phyloP scores from a whole-genome alignment of 2,113 vertebrate species.

The Centropristis striata region DNA sequence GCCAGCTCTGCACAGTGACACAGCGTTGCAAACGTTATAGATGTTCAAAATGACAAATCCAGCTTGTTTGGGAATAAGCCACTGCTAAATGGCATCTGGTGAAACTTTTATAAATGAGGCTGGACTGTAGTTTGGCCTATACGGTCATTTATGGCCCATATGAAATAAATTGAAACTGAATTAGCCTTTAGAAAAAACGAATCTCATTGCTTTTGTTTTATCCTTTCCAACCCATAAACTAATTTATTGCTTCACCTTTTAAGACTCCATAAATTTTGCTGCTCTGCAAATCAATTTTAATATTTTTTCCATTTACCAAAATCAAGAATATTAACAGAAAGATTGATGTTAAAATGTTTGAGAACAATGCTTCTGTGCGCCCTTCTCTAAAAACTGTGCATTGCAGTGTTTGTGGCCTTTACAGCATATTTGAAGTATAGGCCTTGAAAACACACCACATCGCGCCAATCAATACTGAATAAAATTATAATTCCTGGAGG shows the following conservation, averaged over 20 bases:
- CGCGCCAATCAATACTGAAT: constrained; percentile 80
- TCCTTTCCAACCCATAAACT: constrained; percentile 37
- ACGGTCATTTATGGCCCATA: constrained; percentile 15
- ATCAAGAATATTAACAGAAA: neutral
- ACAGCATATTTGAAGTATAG: constrained; percentile 65
- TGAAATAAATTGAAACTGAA: constrained; percentile 54
- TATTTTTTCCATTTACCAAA: neutral
- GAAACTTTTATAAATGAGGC: constrained; percentile 70
- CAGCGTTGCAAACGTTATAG: constrained; percentile 81
- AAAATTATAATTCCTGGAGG: constrained; percentile 79
- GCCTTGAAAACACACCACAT: constrained; percentile 74
- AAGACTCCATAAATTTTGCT: constrained; percentile 33
- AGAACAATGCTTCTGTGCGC: constrained; percentile 5
- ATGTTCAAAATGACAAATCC: constrained; percentile 73
- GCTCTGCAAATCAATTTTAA: constrained; percentile 4
- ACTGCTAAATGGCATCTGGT: constrained; percentile 64
- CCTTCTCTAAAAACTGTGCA: constrained; percentile 29
- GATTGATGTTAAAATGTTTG: constrained; percentile 18
- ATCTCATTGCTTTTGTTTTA: constrained; percentile 41
- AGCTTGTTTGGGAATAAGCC: constrained; percentile 55
- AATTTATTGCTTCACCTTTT: constrained; percentile 53
- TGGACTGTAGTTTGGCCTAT: constrained; percentile 42
- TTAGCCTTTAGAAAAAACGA: constrained; percentile 70
- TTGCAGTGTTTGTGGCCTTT: constrained; percentile 59
- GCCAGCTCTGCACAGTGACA: constrained; percentile 88